These are phyloP conservation scores for Megaceryle torquata DNA, from an alignment of 2,113 vertebrate genomes.

Conservation along the genomic window DNA sequence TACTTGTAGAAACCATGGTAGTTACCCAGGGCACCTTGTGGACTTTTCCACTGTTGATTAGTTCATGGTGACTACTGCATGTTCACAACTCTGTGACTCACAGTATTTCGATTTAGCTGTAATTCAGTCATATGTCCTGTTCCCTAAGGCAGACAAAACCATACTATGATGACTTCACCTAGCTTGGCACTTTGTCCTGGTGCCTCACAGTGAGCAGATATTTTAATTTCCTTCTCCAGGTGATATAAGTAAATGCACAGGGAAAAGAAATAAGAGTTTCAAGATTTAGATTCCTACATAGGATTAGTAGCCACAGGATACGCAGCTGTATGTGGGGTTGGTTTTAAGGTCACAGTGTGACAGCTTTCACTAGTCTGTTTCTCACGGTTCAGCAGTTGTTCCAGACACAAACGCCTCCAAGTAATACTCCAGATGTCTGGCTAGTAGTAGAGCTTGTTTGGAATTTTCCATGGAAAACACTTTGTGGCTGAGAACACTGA, in stretches of 20 bases:
- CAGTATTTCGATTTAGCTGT: not conserved
- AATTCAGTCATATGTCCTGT: not conserved
- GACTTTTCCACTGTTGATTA: not conserved
- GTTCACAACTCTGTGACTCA: not conserved
- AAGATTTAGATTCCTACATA: not conserved
- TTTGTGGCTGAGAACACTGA: not conserved
- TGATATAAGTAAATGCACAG: not conserved
- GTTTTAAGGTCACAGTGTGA: not conserved
- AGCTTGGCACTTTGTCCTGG: not conserved
- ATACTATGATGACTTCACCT: not conserved
- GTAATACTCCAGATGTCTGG: slow-evolving; percentile 24
- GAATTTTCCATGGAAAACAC: slow-evolving; percentile 15
- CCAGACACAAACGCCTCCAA: not conserved
- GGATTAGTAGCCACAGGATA: not conserved
- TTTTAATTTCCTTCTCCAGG: not conserved
- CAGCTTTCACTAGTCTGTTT: not conserved
- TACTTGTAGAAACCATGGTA: not conserved
- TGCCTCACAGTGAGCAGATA: not conserved
- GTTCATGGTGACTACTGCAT: not conserved
- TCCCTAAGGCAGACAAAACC: not conserved
- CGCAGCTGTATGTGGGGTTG: slow-evolving; percentile 3
- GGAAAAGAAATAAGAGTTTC: not conserved
- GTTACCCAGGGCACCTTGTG: not conserved
- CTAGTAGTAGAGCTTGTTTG: not conserved
- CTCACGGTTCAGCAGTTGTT: not conserved